Evolutionary conservation across 2,888 invertebrate species (phyloP).

Genomic region (Sicus ferrugineus): DNA sequence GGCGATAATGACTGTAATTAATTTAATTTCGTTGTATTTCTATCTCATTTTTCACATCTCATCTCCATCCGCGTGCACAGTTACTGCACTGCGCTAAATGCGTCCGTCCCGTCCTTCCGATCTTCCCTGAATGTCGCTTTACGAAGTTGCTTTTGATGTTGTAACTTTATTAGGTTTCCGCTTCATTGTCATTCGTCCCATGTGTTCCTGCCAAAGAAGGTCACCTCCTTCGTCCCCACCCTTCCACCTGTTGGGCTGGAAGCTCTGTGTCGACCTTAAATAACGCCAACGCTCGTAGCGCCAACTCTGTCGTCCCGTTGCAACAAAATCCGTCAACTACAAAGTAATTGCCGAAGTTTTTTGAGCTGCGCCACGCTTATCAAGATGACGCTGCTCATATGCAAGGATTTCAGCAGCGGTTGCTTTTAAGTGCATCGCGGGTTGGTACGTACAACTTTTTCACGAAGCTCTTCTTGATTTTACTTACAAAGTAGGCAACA

Average conservation of each 20-base stretch:
- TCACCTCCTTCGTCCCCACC: not conserved
- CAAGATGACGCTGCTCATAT: slow-evolving; percentile 20
- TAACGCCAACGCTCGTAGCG: slow-evolving; percentile 22
- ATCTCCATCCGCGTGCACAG: slow-evolving; percentile 13
- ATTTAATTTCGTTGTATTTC: slow-evolving; percentile 62
- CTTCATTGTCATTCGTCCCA: slow-evolving; percentile 19
- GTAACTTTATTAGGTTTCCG: slow-evolving; percentile 46
- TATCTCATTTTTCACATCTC: slow-evolving; percentile 42
- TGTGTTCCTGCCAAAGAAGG: slow-evolving; percentile 28
- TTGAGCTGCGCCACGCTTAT: not conserved
- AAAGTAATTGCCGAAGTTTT: slow-evolving; percentile 25
- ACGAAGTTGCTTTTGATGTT: slow-evolving; percentile 28
- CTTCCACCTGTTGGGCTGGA: not conserved
- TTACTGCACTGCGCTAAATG: slow-evolving; percentile 60
- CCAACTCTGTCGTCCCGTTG: not conserved
- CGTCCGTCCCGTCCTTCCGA: slow-evolving; percentile 44
- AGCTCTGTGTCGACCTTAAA: slow-evolving; percentile 32
- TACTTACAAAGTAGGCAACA: not conserved
- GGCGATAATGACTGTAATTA: slow-evolving; percentile 60
- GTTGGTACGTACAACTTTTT: too few relatives aligned
- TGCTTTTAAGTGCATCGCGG: too few relatives aligned
- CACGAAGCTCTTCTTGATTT: too few relatives aligned
- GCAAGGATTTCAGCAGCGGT: not conserved
- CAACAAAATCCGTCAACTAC: slow-evolving; percentile 13
- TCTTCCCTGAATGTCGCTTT: slow-evolving; percentile 10